Evolutionary conservation across 2,113 vertebrate genomes (phyloP).

Genomic region (Patagioenas fasciata): DNA sequence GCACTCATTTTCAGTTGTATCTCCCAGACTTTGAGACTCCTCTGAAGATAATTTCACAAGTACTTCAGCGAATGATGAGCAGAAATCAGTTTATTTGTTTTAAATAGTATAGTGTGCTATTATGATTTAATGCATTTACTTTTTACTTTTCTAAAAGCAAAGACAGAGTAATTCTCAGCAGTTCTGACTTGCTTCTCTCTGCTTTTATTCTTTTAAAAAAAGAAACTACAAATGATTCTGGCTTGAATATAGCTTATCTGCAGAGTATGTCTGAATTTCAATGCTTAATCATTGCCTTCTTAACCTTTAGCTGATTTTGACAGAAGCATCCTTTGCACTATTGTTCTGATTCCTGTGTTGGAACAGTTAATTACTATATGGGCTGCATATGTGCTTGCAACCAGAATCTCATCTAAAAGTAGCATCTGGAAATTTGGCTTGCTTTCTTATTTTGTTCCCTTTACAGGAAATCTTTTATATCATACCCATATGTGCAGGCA

Average conservation of each 20-base stretch:
- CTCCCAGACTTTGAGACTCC: not conserved
- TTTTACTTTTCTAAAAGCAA: not conserved
- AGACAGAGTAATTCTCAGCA: not conserved
- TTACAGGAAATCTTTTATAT: not conserved
- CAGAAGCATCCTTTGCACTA: not conserved
- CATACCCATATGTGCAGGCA: not conserved
- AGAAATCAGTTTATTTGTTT: not conserved
- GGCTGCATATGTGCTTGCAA: not conserved
- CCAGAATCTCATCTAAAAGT: not conserved
- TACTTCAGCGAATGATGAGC: not conserved
- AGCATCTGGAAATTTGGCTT: not conserved
- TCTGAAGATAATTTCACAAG: not conserved
- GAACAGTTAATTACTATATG: not conserved
- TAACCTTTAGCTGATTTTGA: slow-evolving; percentile 3
- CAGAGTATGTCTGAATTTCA: not conserved
- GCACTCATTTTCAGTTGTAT: not conserved
- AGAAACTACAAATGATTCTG: not conserved
- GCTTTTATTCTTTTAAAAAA: not conserved
- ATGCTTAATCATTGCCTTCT: not conserved
- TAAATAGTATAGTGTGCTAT: not conserved
- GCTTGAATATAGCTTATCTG: not conserved
- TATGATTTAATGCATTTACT: not conserved
- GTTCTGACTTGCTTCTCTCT: not conserved
- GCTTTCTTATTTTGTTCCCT: not conserved
- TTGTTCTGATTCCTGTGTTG: not conserved